These are phyloP conservation scores for Trypoxylon attenuatum DNA, from an alignment of 2,888 invertebrate species.

Conservation along the genomic window DNA sequence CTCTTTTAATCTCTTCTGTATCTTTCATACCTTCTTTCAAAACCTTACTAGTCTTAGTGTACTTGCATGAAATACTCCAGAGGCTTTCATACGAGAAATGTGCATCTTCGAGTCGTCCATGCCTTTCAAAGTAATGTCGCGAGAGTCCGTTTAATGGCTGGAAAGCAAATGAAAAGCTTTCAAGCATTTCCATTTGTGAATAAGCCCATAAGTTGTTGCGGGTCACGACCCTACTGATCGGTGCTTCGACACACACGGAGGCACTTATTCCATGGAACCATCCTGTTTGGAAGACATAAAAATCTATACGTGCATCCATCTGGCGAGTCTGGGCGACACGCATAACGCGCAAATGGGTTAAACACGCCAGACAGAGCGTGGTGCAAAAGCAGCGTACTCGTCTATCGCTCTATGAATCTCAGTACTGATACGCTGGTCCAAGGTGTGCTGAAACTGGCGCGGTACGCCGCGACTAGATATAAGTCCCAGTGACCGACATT, in stretches of 20 bases:
- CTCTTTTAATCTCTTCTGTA: neutral
- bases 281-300: neutral
- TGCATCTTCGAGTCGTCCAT: too few relatives aligned
- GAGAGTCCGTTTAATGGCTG: too few relatives aligned
- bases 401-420: constrained; percentile 20
- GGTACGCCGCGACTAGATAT: constrained; percentile 36
- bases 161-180: too few relatives aligned
- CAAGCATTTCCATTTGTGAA: too few relatives aligned
- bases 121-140: too few relatives aligned
- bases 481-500: constrained; percentile 58
- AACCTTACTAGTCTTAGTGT: neutral
- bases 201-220: too few relatives aligned
- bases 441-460: neutral
- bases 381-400: constrained; percentile 7
- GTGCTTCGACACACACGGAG: too few relatives aligned
- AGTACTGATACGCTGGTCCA: neutral
- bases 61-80: too few relatives aligned
- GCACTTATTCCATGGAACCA: neutral
- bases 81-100: too few relatives aligned
- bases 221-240: too few relatives aligned
- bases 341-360: constrained; percentile 56
- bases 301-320: constrained; percentile 23
- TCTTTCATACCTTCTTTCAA: neutral
- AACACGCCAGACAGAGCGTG: constrained; percentile 44
- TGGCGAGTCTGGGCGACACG: constrained; percentile 42